These are phyloP conservation scores for Autographa gamma DNA, from an alignment of 2,888 invertebrate species.

Conservation along the genomic window DNA sequence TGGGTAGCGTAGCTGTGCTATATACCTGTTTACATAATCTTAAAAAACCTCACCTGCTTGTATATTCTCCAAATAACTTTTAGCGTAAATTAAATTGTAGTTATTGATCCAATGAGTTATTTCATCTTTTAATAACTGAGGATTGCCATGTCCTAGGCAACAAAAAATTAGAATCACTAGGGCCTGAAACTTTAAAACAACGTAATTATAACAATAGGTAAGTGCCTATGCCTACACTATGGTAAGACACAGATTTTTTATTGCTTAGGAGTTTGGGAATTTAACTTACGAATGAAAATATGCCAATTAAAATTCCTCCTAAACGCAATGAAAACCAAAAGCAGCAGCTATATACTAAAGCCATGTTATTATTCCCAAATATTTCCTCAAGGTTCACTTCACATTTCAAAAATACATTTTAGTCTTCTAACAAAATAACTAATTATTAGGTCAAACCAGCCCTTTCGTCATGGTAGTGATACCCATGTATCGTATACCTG, in stretches of 20 bases:
- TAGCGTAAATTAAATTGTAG: conserved; percentile 73
- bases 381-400: conserved; percentile 1
- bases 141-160: conserved; percentile 66
- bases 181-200: conserved; percentile 72
- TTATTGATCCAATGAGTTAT: conserved; percentile 66
- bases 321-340: conserved; percentile 85
- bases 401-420: conserved; percentile 14
- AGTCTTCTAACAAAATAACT: background rate
- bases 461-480: conserved; percentile 20
- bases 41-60: conserved; percentile 65
- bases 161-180: conserved; percentile 62
- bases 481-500: background rate
- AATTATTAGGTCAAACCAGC: conserved; percentile 17
- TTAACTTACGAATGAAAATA: conserved; percentile 76
- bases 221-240: no score
- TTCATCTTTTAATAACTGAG: conserved; percentile 64
- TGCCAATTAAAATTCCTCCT: conserved; percentile 80
- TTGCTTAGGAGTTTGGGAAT: background rate
- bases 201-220: background rate
- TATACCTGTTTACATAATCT: no score
- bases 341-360: conserved; percentile 83
- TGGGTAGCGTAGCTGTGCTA: no score
- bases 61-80: conserved; percentile 69
- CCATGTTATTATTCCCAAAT: conserved; percentile 67
- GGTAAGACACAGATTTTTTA: no score